A percentile compares a stretch with the other conserved stretches of the same genome.
Evolutionary conservation across 2,888 invertebrate genomes (phyloP).

Genomic region (Tanypteryx hageni): DNA sequence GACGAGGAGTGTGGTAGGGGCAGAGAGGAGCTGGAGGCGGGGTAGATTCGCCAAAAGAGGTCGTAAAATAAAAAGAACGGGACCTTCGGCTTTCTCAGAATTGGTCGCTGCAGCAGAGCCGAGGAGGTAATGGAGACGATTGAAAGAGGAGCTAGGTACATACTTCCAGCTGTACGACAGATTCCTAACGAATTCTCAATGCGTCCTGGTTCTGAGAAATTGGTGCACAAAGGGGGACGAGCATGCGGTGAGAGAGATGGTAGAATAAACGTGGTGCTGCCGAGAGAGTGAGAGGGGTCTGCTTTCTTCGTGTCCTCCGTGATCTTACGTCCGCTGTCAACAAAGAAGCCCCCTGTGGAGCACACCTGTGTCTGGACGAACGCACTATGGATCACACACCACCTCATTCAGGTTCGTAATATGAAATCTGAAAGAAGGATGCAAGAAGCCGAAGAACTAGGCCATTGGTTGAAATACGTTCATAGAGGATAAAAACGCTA

Average conservation of each 20-base stretch:
- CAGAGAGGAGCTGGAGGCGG: not conserved
- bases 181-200: not conserved
- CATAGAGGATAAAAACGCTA: not conserved
- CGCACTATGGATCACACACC: not conserved
- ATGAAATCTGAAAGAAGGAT: too few species aligned
- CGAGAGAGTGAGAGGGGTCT: not conserved
- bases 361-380: not conserved
- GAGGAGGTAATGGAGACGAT: not conserved
- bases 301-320: not conserved
- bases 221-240: not conserved
- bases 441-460: not conserved
- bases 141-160: not conserved
- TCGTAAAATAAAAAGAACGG: conserved; percentile 6
- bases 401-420: not conserved
- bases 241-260: not conserved
- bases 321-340: not conserved
- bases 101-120: not conserved
- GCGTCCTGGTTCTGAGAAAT: conserved; percentile 1
- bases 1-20: not conserved
- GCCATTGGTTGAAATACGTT: not conserved
- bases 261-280: not conserved
- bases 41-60: conserved; percentile 19
- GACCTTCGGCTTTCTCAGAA: not conserved
- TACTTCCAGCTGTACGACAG: not conserved
- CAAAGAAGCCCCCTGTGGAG: not conserved